phyloP scores from a whole-genome alignment of 2,888 invertebrate genomes.

The Scaptomyza reducta region DNA sequence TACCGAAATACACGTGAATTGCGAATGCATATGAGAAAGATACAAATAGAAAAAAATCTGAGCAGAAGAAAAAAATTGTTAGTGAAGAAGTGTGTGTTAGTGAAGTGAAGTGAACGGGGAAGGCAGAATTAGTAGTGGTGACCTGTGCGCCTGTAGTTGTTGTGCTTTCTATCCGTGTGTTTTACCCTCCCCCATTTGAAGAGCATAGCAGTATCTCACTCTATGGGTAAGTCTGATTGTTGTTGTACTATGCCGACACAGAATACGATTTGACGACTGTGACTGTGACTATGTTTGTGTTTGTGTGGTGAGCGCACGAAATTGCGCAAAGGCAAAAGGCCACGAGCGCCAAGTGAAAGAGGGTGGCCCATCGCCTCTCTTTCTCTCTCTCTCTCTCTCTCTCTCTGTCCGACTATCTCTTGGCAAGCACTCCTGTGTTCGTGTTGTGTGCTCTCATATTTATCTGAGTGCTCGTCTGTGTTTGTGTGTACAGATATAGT shows the following conservation, averaged over 20 bases:
- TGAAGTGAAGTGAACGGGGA: constrained; percentile 64
- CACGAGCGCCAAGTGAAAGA: constrained; percentile 58
- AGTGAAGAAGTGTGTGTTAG: constrained; percentile 10
- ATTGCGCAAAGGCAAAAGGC: constrained; percentile 71
- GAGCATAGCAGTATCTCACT: constrained; percentile 75
- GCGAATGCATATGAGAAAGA: constrained; percentile 74
- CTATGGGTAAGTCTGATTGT: constrained; percentile 74
- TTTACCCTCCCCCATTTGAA: constrained; percentile 75
- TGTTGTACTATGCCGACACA: constrained; percentile 60
- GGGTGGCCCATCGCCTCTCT: constrained; percentile 58
- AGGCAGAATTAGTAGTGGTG: constrained; percentile 71
- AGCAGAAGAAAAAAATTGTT: constrained; percentile 61
- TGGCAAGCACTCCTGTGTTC: constrained; percentile 32
- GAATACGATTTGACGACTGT: constrained; percentile 20
- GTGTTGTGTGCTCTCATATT: constrained; percentile 35
- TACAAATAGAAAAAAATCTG: constrained; percentile 72
- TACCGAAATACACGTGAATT: constrained; percentile 65
- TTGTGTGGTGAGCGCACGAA: constrained; percentile 51
- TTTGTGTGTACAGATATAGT: constrained; percentile 31
- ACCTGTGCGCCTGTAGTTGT: constrained; percentile 65
- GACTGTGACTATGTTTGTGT: constrained; percentile 13
- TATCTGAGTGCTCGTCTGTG: constrained; percentile 12
- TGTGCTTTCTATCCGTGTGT: constrained; percentile 57
- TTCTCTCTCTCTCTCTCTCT: constrained; percentile 23
- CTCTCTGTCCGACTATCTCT: constrained; percentile 24